phyloP scores from a whole-genome alignment of 2,888 invertebrate species.

The Dromius quadrimaculatus region DNA sequence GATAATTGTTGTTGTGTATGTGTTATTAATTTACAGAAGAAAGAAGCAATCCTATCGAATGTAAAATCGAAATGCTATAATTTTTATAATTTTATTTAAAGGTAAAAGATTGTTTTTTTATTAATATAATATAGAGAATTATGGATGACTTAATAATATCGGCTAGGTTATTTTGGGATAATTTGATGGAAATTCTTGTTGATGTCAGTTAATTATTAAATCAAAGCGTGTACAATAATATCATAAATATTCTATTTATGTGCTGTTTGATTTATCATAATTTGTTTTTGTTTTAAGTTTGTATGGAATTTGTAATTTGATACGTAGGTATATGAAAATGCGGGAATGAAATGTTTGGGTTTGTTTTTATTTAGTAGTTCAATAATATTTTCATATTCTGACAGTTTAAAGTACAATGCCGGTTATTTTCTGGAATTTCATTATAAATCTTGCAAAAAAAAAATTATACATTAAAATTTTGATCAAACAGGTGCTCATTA shows the following conservation, averaged over 20 bases:
- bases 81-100: conserved; percentile 38
- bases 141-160: conserved; percentile 36
- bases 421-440: too few relatives aligned
- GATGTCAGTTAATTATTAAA: not conserved
- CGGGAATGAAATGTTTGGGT: too few relatives aligned
- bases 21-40: conserved; percentile 32
- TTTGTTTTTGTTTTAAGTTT: conserved; percentile 2
- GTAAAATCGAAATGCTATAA: conserved; percentile 7
- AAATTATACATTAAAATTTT: too few relatives aligned
- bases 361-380: too few relatives aligned
- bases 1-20: conserved; percentile 40
- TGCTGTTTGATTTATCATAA: not conserved
- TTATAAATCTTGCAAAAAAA: too few relatives aligned
- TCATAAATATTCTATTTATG: not conserved
- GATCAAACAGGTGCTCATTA: too few relatives aligned
- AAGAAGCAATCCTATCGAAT: conserved; percentile 14
- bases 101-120: conserved; percentile 18
- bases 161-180: conserved; percentile 48
- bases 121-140: conserved; percentile 34
- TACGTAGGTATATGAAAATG: conserved; percentile 19
- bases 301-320: conserved; percentile 22
- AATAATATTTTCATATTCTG: not conserved
- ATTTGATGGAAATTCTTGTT: not conserved
- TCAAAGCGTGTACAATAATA: not conserved
- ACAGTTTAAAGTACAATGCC: too few relatives aligned